phyloP scores from a whole-genome alignment of 2,113 vertebrate genomes.

The Silurus glanis region DNA sequence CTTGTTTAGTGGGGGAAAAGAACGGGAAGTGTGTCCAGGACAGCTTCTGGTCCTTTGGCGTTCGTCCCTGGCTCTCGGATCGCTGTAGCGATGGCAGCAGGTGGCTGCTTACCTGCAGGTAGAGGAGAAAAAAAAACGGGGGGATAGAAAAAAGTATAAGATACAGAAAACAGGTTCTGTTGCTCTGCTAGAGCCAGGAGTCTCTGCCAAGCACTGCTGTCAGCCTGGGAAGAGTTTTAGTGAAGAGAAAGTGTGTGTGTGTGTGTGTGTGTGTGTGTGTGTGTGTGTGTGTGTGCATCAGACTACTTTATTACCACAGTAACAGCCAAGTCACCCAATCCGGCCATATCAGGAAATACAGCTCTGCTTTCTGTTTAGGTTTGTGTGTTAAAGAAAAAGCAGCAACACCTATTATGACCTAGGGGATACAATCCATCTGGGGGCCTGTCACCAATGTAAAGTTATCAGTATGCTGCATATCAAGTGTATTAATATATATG shows the following conservation, averaged over 20 bases:
- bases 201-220: constrained; percentile 50
- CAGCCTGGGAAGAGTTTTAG: constrained; percentile 39
- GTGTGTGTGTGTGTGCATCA: constrained; percentile 11
- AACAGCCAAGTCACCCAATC: constrained; percentile 37
- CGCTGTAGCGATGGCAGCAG: constrained; percentile 39
- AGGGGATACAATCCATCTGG: background rate
- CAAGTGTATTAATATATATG: background rate
- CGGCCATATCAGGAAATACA: constrained; percentile 4
- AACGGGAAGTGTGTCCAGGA: constrained; percentile 34
- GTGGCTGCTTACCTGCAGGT: constrained; percentile 52
- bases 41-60: constrained; percentile 44
- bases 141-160: constrained; percentile 34
- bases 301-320: constrained; percentile 53
- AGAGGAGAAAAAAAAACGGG: constrained; percentile 21
- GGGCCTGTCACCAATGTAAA: background rate
- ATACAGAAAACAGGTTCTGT: constrained; percentile 51
- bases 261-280: constrained; percentile 13
- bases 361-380: background rate
- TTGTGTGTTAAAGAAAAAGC: background rate
- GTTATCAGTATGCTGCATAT: background rate
- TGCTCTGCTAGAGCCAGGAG: constrained; percentile 53
- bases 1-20: constrained; percentile 40
- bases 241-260: background rate
- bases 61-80: constrained; percentile 40
- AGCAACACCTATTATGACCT: background rate